A percentile compares a stretch with the other conserved stretches of the same genome.
Evolutionary conservation across 2,797 vertebrate genomes (phyloP).

Genomic region (Cossypha heuglini): DNA sequence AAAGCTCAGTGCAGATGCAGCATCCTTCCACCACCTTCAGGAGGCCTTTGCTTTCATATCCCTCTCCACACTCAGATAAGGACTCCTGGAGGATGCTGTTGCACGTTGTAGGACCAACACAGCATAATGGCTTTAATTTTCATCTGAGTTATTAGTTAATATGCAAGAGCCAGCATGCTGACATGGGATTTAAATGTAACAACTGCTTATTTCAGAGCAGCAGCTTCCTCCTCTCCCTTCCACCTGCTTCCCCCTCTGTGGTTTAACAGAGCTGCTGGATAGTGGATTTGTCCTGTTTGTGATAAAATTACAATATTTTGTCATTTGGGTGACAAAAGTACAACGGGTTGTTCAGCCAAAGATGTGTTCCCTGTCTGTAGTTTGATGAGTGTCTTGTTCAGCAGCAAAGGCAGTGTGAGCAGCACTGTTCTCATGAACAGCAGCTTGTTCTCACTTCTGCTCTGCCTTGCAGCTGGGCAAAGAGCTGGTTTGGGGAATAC

Average conservation of each 20-base stretch:
- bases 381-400: background rate
- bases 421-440: background rate
- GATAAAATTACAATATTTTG: background rate
- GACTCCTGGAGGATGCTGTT: background rate
- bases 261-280: background rate
- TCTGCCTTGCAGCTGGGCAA: constrained; percentile 24
- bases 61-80: background rate
- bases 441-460: background rate
- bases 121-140: background rate
- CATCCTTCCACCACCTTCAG: background rate
- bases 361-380: background rate
- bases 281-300: background rate
- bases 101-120: fast-evolving
- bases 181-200: background rate
- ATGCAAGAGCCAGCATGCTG: background rate
- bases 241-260: background rate
- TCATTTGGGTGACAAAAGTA: background rate
- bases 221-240: background rate
- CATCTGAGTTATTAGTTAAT: background rate
- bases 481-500: constrained; percentile 34
- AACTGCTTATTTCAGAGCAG: background rate
- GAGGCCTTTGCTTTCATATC: background rate
- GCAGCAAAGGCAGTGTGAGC: background rate
- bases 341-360: background rate
- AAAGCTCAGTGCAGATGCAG: background rate